Base-by-base conservation (phyloP, 2,888 invertebrate genomes). In the Chironomus tentans region DNA sequence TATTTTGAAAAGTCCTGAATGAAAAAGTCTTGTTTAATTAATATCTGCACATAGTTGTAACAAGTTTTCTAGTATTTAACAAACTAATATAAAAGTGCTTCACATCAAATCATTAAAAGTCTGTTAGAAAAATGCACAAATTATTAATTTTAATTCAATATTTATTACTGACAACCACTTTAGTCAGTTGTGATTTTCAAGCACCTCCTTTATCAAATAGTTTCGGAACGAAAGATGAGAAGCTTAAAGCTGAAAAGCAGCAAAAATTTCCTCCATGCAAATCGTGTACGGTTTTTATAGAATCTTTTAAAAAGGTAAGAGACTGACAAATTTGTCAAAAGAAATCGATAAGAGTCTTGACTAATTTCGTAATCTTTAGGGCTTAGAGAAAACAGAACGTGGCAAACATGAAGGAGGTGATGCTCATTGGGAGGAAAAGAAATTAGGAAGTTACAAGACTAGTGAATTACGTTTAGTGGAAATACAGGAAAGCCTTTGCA, bases 361-460 rank as follows among this genome's bases (percentile, higher is more conserved):
- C 10, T 38, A 38, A 38, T 38, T 7, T 38, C 38, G 38, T 62
- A 46, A 6, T 74, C 38, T 77, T 15, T 38, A 81, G 89, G 95
- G 94, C 2, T 85, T 97, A 78, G 91, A 92, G 78, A 87, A 88
- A 79, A 97, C 96, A 0, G 86, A 90, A n/a, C 88, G 93, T 79
- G 93, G 92, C 12, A 94, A 95, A 82, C 95, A 92, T 84, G 96
- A 94, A 80, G 97, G 97, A 3, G 97, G 97, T 0, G 96, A 97
- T 82, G 89, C 95, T 0, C 94, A 93, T 4, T 97, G 96, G 95
- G 97, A 97, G 82, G 94, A 95, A 82, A 91, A 94, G 81, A 93
- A 94, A 79, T 84, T 94, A 74, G 90, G 90, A 72, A 89, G 90
- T 1, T 97, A 96, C 82, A 89, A 91, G 78, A 91, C 88, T 10